A percentile compares a stretch with the other conserved stretches of the same genome.
Conservation (phyloP, 1,140 invertebrate species). For the Ceratoteleas bidentatus region DNA sequence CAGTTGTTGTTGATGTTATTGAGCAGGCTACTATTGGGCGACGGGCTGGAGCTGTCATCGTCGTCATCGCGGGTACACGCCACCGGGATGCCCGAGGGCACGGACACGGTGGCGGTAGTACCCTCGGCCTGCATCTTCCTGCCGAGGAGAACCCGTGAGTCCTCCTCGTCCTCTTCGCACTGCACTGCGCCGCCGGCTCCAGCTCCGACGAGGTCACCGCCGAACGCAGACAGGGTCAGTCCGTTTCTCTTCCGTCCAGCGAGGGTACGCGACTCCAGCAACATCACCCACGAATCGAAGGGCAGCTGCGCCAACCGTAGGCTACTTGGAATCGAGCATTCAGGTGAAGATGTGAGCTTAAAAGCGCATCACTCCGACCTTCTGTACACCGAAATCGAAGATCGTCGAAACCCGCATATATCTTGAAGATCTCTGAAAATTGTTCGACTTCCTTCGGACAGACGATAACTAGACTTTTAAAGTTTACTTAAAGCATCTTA, state of each 20-base stretch:
- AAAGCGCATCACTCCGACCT: no score
- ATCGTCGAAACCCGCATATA: no score
- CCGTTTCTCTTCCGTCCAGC: constrained; percentile 81
- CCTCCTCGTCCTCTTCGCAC: constrained; percentile 81
- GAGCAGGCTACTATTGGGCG: constrained; percentile 76
- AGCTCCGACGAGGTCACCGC: constrained; percentile 75
- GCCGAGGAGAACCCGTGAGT: constrained; percentile 82
- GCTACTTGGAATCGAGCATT: constrained; percentile 37
- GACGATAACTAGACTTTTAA: no score
- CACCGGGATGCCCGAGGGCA: constrained; percentile 66
- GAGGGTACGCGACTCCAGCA: constrained; percentile 81
- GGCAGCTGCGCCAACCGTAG: constrained; percentile 54
- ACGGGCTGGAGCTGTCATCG: constrained; percentile 77
- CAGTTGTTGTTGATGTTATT: constrained; percentile 79
- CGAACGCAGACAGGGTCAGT: constrained; percentile 80
- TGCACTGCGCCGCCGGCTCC: constrained; percentile 74
- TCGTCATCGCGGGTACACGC: constrained; percentile 72
- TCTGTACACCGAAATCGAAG: no score
- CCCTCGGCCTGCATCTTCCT: constrained; percentile 81
- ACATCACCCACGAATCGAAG: constrained; percentile 75
- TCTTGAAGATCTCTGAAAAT: no score
- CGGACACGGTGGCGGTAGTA: constrained; percentile 74
- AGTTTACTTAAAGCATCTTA: no score
- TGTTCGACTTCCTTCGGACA: no score
- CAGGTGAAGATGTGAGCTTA: not conserved